These are phyloP conservation scores for Drosophila prosaltans DNA, from an alignment of 1,140 invertebrate species.

Conservation along the genomic window DNA sequence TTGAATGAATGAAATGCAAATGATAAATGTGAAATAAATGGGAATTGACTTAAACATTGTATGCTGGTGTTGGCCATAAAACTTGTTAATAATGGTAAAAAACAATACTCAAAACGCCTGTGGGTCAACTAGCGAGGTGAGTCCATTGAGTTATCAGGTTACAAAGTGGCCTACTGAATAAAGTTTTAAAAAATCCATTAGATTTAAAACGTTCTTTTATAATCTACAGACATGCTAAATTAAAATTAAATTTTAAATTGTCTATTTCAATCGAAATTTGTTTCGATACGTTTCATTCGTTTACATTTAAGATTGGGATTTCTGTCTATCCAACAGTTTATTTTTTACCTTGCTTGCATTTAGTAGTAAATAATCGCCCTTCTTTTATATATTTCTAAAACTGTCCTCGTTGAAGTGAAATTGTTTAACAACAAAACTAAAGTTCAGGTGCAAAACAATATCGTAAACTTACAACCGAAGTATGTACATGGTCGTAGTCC, in stretches of 20 bases:
- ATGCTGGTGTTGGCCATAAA: not conserved
- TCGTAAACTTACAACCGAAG: conserved; percentile 38
- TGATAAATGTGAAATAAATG: conserved; percentile 26
- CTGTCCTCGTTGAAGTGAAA: not conserved
- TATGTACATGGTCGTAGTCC: not conserved
- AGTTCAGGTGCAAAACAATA: conserved; percentile 18
- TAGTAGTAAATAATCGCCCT: no score
- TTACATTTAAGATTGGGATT: no score
- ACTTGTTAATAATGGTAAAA: not conserved
- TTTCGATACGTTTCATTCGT: no score
- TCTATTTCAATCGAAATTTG: no score
- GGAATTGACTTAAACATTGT: conserved; percentile 37
- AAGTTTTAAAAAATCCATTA: no score
- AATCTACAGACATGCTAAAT: no score
- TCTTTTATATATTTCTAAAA: no score
- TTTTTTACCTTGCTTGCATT: no score
- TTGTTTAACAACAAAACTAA: not conserved
- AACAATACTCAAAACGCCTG: not conserved
- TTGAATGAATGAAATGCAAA: conserved; percentile 22
- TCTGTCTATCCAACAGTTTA: no score
- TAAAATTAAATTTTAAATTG: no score
- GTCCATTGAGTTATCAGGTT: not conserved
- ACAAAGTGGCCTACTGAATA: no score
- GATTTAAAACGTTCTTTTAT: no score
- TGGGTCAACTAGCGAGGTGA: not conserved